Evolutionary conservation across 2,797 vertebrate genomes (phyloP).

Genomic region (Hoplostethus mediterraneus): DNA sequence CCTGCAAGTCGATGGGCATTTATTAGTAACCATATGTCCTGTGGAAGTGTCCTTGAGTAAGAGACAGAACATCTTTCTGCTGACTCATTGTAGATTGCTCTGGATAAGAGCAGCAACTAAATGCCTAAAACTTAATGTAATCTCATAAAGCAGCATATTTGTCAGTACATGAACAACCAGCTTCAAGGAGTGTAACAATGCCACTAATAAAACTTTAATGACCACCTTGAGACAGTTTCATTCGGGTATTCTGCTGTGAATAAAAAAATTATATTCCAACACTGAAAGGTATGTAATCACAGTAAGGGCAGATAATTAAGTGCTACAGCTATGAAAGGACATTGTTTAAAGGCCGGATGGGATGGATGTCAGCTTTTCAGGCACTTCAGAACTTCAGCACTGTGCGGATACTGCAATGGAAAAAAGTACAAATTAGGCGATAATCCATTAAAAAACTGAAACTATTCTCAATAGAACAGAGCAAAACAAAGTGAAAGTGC

Average conservation of each 20-base stretch:
- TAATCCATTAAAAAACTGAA: not conserved
- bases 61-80: too few relatives aligned
- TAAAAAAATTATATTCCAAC: constrained; percentile 3
- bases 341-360: constrained; percentile 34
- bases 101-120: too few relatives aligned
- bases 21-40: too few relatives aligned
- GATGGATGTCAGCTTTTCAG: constrained; percentile 21
- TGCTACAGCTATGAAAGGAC: constrained; percentile 33
- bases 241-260: constrained; percentile 11
- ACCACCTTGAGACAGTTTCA: constrained; percentile 7
- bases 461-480: not conserved
- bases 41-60: too few relatives aligned
- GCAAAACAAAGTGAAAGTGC: not conserved
- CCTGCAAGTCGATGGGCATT: not conserved
- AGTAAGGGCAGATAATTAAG: constrained; percentile 53
- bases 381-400: constrained; percentile 85
- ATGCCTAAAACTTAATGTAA: too few relatives aligned
- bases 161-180: not conserved
- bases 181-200: not conserved
- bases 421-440: constrained; percentile 29
- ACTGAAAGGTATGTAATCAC: constrained; percentile 10
- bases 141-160: not conserved
- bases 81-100: too few relatives aligned
- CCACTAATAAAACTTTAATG: constrained; percentile 32
- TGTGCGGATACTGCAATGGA: constrained; percentile 86